phyloP scores from a whole-genome alignment of 92 coral and sea anemone species.

The Zoanthus gigantus region DNA sequence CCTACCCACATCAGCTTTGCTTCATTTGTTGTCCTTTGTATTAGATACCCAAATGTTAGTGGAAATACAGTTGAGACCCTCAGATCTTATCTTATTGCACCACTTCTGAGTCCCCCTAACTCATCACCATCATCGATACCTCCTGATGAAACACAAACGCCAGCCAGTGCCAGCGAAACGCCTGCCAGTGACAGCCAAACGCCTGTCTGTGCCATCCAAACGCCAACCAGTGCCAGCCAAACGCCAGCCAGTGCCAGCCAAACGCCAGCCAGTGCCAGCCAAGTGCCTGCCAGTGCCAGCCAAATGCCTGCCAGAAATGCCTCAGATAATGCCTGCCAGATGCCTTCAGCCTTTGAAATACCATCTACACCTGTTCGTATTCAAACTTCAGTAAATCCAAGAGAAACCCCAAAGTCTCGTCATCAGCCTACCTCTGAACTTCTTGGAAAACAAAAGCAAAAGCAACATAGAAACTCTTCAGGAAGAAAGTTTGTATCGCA shows the following conservation, averaged over 20 bases:
- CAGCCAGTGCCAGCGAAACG: neutral
- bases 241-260: no score
- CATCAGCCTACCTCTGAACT: neutral
- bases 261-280: neutral
- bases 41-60: slow-evolving; percentile 32
- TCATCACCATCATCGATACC: neutral
- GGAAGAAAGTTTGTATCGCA: slow-evolving; percentile 62
- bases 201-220: no score
- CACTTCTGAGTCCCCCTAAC: slow-evolving; percentile 41
- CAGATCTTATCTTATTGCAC: slow-evolving; percentile 25
- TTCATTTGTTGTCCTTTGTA: slow-evolving; percentile 36
- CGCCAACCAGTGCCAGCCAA: neutral
- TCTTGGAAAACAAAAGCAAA: slow-evolving; percentile 10
- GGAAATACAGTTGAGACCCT: slow-evolving; percentile 24
- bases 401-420: slow-evolving; percentile 10
- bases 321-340: neutral
- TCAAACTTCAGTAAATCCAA: neutral
- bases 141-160: neutral
- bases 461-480: neutral
- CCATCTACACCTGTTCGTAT: neutral
- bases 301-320: neutral
- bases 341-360: neutral
- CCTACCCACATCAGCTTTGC: slow-evolving; percentile 45
- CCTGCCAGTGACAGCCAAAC: no score
- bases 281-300: neutral